Evolutionary conservation across 2,888 invertebrate species (phyloP), one percentile per base, ranked within the genome.

Genomic region (Thysanoteuthis rhombus): DNA sequence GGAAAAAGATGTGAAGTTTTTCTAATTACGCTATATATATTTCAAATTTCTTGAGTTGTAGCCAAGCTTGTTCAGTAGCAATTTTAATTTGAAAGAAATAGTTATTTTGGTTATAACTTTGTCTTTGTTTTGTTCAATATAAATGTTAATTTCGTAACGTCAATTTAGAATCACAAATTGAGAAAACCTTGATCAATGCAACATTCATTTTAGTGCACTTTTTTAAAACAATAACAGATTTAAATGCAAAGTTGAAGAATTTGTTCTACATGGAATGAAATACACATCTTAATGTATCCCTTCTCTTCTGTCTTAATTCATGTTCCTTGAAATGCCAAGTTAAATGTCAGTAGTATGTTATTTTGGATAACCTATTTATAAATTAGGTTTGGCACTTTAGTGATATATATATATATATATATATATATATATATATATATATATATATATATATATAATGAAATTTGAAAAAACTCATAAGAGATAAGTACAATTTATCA

Each of bases 321-420:
- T 58, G 58, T 28, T 32, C 58, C 58, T 75, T 75, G 75, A 75
- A 75, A 75, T 75, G 75, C n/a, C 75, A 75, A n/a, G 75, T 75
- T 75, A n/a, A 75, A 75, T 75, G 75, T 75, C 75, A 75, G 75
- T 75, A 75, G 75, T 75, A n/a, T n/a, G 75, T 75, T 75, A 75
- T 58, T 58, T 58, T 58, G 25, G 75, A n/a, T 75, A 75, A 75
- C n/a, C 75, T 12, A 75, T 32, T 32, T 58, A 58, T 58, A 58
- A 58, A 32, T 58, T 58, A 58, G 58, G 8, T 32, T 58, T n/a
- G 12, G n/a, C n/a, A 75, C 16, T 75, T 75, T 75, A 36, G n/a
- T 75, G 12, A 12, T 16, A n/a, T n/a, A n/a, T 1, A 75, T 3
- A n/a, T 4, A 16, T 22, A 75, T n/a, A 75, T 5, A 75, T 25